phyloP scores from a whole-genome alignment of 92 coral and sea anemone genomes.

The Metridium senile region DNA sequence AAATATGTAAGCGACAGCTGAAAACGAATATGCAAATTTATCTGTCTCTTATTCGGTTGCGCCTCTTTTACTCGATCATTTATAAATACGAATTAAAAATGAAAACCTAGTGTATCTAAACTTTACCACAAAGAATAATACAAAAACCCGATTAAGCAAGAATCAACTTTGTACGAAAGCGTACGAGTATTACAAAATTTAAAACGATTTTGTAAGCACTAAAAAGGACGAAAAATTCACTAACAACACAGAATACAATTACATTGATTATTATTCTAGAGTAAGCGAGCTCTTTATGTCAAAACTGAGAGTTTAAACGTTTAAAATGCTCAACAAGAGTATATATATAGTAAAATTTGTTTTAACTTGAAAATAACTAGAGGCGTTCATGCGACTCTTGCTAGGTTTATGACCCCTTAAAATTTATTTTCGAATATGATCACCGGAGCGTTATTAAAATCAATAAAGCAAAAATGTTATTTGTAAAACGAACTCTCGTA shows the following conservation, averaged over 20 bases:
- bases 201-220: neutral
- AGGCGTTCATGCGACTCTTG: slow-evolving; percentile 11
- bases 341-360: neutral
- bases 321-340: slow-evolving; percentile 8
- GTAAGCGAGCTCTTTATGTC: neutral
- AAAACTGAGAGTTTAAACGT: neutral
- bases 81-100: neutral
- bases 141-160: neutral
- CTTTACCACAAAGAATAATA: neutral
- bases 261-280: neutral
- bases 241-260: neutral
- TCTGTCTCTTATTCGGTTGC: slow-evolving; percentile 3
- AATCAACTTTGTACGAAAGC: neutral
- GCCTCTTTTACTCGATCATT: slow-evolving; percentile 4
- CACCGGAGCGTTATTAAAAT: slow-evolving; percentile 7
- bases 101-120: neutral
- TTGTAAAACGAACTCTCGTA: neutral
- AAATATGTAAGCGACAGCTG: slow-evolving; percentile 24
- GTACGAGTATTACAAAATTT: neutral
- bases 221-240: neutral
- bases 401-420: slow-evolving; percentile 14
- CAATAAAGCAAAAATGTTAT: neutral
- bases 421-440: neutral
- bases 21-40: slow-evolving; percentile 25
- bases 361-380: neutral